Evolutionary conservation across 35 echinoderm and acorn worm species (phyloP), one percentile per base, ranked within the genome.

Genomic region (Apostichopus japonicus): DNA sequence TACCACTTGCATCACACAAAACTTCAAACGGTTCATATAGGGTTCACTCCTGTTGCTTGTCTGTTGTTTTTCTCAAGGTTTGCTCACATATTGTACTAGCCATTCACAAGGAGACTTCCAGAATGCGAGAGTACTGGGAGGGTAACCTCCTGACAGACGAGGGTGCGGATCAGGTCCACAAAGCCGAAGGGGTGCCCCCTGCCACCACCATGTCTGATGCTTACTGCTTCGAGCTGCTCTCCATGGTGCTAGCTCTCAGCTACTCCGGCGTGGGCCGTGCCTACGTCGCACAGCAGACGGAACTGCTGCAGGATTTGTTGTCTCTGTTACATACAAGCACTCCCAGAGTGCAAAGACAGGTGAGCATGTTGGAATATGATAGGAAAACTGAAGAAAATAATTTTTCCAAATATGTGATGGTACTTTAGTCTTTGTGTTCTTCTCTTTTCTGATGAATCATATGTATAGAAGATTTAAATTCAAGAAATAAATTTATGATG

Each of bases 151-250:
- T 92, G 8, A 44, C 33, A 44, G 89, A 86, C 54, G 79, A 55
- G 10, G 52, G 54, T 1, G 23, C 2, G 13, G 27, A 73, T 61
- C 88, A 73, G 77, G 23, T 73, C 6, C 88, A 90, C 23, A 90
- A 51, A 23, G 23, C 78, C 4, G 78, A 54, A 59, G 83, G 14
- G 83, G 51, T 24, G 56, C 6, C 54, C 7, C 16, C 53, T n/a
- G 61, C 9, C 63, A 55, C 80, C 55, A 80, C 86, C 23, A 65
- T 86, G 2, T 86, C 97, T 10, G 97, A 99, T 90, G 97, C 97
- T 7, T 99, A 99, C 95, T 99, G 97, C 92, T 99, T 99, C 90
- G 97, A 99, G 82, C 78, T 99, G 17, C 93, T 99, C n/a, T 99
- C 97, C 57, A 99, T 99, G 97, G 97, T 99, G 23, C 81, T 99